Evolutionary conservation across 92 coral and sea anemone species (phyloP).

Genomic region (Phymanthus crucifer): DNA sequence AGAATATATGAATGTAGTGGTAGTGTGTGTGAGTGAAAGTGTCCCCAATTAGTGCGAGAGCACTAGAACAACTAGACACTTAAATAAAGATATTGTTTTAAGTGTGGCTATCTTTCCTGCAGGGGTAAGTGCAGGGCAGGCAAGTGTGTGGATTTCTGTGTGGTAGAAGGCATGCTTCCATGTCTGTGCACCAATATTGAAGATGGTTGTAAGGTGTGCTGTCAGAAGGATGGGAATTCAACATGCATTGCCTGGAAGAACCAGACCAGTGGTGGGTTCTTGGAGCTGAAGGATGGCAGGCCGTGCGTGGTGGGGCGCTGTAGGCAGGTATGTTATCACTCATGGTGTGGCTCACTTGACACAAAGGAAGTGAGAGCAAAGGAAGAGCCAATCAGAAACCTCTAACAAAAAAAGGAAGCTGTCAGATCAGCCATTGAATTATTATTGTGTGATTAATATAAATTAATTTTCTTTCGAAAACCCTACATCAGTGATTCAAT

Average conservation of each 20-base stretch:
- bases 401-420: no score
- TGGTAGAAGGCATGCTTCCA: slow-evolving; percentile 54
- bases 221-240: slow-evolving; percentile 34
- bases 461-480: no score
- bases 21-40: no score
- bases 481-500: no score
- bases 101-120: not conserved
- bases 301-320: slow-evolving; percentile 77
- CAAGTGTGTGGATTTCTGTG: slow-evolving; percentile 74
- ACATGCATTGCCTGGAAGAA: slow-evolving; percentile 52
- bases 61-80: no score
- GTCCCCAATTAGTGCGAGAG: no score
- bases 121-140: slow-evolving; percentile 86
- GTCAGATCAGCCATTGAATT: no score
- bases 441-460: no score
- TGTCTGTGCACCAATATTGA: slow-evolving; percentile 67
- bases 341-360: not conserved
- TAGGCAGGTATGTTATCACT: slow-evolving; percentile 38
- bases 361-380: no score
- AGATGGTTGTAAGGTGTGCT: slow-evolving; percentile 84
- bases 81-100: no score
- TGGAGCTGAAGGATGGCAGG: slow-evolving; percentile 61
- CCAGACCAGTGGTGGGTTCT: slow-evolving; percentile 27
- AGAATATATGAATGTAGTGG: no score
- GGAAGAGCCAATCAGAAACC: no score